Base-by-base conservation (phyloP, 2,797 vertebrate genomes). In the Manis javanica region DNA sequence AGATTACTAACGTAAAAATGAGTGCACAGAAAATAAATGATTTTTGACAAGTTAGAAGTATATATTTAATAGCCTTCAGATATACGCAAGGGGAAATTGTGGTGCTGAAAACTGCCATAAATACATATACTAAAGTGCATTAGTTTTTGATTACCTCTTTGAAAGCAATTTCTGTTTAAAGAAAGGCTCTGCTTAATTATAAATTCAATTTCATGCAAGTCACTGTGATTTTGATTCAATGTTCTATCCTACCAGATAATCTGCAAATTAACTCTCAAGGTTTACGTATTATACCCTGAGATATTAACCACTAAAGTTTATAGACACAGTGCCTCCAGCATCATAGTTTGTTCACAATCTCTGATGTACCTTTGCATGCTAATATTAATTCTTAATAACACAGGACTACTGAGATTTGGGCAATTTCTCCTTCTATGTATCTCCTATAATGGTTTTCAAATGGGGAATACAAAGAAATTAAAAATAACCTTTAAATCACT, bases 191-290 rank as follows among this genome's bases (percentile, higher is more conserved):
- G 9, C 26, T 49, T 85, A 88, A 72, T 90, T 85, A 64, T 59
- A 85, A 72, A 85, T 49, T 89, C 24, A 93, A 66, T 79, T 85
- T 79, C 26, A 55, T 71, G 31, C 31, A 64, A 85, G 31, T 71
- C 37, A 57, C 66, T 85, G 24, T 78, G 64, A 79, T 72, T 89
- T 93, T 95, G 64, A 79, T 59, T 93, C 37, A 78, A 7, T 23
- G 37, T 89, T 90, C 49, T 79, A 79, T 39, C 9, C 39, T 21
- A 89, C 37, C n/a, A 59, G 49, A 92, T 10, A 29, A 72, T 85
- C 64, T 59, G 15, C 31, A 79, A 85, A 72, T 85, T 85, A 72
- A 85, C 55, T 57, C 34, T 93, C 79, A 95, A 39, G 31, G 57
- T 15, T 85, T 93, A 37, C 29, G 14, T 79, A 49, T 71, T 78